Base-by-base conservation (phyloP, 2,888 invertebrate species). In the Lasioglossum villosulum region DNA sequence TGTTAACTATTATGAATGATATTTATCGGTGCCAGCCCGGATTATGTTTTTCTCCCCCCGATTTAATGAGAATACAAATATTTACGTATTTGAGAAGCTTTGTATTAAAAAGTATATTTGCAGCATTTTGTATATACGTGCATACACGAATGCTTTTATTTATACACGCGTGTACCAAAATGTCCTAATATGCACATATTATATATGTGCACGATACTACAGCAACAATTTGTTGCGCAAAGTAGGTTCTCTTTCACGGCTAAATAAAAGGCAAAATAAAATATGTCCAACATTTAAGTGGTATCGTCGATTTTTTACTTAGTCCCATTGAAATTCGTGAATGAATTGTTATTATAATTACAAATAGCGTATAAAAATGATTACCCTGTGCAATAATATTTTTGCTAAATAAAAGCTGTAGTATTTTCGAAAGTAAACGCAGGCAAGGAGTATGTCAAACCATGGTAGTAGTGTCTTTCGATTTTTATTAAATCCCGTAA, bases 201-300 rank as follows among this genome's bases (percentile, higher is more conserved):
- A 74, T 74, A 82, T 78, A 75, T 76, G 68, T 70, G 72, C 70
- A 56, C 68, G 78, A 63, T 42, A 59, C 77, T 76, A 59, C 23
- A 59, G 48, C 66, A 76, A 73, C 42, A 59, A 39, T 78, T 76
- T 68, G 66, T 77, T 88, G 88, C 88, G 83, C 83, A 89, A 89
- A 77, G 66, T 78, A 89, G 68, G 39, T 74, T 59, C 68, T 81
- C 56, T 70, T 85, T 88, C 89, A 78, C 76, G 77, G 48, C 37
- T 75, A 72, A 75, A n/a, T n/a, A n/a, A n/a, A n/a, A n/a, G 71
- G 75, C n/a, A 68, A 87, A 79, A 70, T 77, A 71, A 86, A 87
- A 90, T 88, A 90, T 92, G 93, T 93, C 90, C 92, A 92, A 93
- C 92, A 93, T 93, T 93, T 93, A 92, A 93, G 90, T 91, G 92